Percentiles rank a stretch among this genome's conserved stretches.
Evolutionary conservation across 1,140 invertebrate species (phyloP).

Genomic region (Cydia amplana): DNA sequence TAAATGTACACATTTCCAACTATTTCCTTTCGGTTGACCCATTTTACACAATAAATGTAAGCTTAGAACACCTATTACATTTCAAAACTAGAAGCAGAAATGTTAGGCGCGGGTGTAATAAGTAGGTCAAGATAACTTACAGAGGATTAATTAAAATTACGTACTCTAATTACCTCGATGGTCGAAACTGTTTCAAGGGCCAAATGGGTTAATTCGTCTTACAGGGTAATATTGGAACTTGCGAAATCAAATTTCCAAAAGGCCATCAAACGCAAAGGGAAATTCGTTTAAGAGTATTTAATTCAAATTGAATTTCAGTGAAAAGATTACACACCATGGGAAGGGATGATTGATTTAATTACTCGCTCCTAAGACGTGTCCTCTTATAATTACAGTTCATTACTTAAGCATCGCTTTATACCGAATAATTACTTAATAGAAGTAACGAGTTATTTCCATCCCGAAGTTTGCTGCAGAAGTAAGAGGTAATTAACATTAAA

Average conservation of each 20-base stretch:
- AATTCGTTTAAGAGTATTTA: conserved; percentile 60
- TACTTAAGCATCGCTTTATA: conserved; percentile 78
- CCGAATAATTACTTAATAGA: conserved; percentile 78
- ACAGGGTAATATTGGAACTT: conserved; percentile 25
- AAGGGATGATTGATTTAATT: conserved; percentile 78
- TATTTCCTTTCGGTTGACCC: too few relatives aligned
- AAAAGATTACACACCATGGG: conserved; percentile 75
- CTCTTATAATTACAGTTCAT: conserved; percentile 77
- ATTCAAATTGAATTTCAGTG: conserved; percentile 69
- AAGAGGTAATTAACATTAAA: conserved; percentile 71
- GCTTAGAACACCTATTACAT: too few relatives aligned
- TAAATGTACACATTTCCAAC: too few relatives aligned
- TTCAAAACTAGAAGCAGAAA: neutral
- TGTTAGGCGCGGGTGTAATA: neutral
- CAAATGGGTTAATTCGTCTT: conserved; percentile 21
- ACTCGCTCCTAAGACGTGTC: conserved; percentile 75
- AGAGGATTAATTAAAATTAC: neutral
- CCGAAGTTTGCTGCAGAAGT: conserved; percentile 63
- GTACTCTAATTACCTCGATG: neutral
- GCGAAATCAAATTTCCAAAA: conserved; percentile 49
- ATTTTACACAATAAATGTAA: too few relatives aligned
- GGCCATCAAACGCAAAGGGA: conserved; percentile 49
- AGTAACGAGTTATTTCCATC: conserved; percentile 77
- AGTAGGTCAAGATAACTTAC: neutral
- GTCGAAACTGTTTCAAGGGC: neutral